Evolutionary conservation across 2,888 invertebrate species (phyloP), one percentile per base, ranked within the genome.

Genomic region (Mythimna impura): DNA sequence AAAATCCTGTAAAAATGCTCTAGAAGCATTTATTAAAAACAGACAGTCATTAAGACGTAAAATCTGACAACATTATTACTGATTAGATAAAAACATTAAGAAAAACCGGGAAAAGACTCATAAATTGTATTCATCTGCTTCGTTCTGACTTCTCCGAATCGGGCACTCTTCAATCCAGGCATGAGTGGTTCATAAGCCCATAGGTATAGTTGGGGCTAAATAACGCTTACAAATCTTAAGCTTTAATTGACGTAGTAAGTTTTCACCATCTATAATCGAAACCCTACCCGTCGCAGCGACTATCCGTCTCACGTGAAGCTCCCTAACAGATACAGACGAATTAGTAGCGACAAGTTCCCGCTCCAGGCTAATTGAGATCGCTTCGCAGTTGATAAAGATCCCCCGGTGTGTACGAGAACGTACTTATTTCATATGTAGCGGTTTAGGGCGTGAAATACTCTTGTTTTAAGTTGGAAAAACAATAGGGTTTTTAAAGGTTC

Each of bases 281-380:
- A 54, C n/a, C 7, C 20, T 20, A 47, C 17, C 17, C 4, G 43
- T 72, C 65, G 67, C 58, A 10, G 52, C 70, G 67, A 66, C 14
- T 47, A 17, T 4, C 8, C 22, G n/a, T 22, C 34, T 9, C 47
- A 47, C 75, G 61, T 84, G 73, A 12, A 79, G n/a, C 22, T 57
- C 69, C 76, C 40, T 86, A 67, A 81, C 71, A 74, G 74, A 76
- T 77, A 74, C 70, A 72, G 76, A 82, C 83, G 76, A 79, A 86
- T 86, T 84, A 81, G 77, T 69, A 84, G 70, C 74, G 85, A 85
- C 86, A 85, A 80, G 83, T 86, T 81, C 72, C 71, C 77, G 81
- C 78, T 78, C 64, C 65, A 40, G 75, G 86, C 85, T 86, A 86
- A 86, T 86, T 86, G 84, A 86, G 87, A 86, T 82, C 83, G 77